Base-by-base conservation (phyloP, 1,140 invertebrate genomes). In the Bombus ignitus region DNA sequence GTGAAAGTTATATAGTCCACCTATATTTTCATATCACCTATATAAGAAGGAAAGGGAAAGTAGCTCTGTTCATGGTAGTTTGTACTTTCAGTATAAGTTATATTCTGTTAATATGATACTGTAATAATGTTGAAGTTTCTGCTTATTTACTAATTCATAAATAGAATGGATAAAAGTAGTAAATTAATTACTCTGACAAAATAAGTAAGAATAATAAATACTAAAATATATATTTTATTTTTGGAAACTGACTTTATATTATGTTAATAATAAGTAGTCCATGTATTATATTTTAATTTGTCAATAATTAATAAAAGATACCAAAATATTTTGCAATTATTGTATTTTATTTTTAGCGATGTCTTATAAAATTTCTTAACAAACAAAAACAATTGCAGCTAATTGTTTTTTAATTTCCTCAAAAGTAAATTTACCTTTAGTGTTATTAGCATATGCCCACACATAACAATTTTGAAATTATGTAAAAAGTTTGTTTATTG, bases 21-120 rank as follows among this genome's bases (percentile, higher is more conserved):
- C 81, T 77, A 68, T 83, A 81, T 83, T 83, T 83, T 86, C 74
- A 77, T 83, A 82, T 86, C 71, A 83, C 70, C 80, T 83, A 71
- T 81, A 76, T 81, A 76, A 74, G 66, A 77, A 81, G 71, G 80
- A 86, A 86, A 86, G 72, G 85, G 85, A 83, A 86, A 86, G 81
- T 71, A 81, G 80, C 42, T 81, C 22, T 62, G 59, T 62, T 66
- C 42, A 68, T 74, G 71, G 78, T 85, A 81, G 83, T 68, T 44
- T 66, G 25, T 81, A 73, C 59, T 62, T 80, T 81, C 35, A 68
- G 28, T 81, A 74, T 66, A 44, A 66, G 62, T 85, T 85, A 80
- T 47, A 35, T 85, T 85, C 9, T 39, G 71, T 85, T 85, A 80
- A 57, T 85, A 73, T 72, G 76, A 53, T 72, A 73, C 59, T 72